Evolutionary conservation across 2,888 invertebrate species (phyloP).

Genomic region (Globia sparganii): DNA sequence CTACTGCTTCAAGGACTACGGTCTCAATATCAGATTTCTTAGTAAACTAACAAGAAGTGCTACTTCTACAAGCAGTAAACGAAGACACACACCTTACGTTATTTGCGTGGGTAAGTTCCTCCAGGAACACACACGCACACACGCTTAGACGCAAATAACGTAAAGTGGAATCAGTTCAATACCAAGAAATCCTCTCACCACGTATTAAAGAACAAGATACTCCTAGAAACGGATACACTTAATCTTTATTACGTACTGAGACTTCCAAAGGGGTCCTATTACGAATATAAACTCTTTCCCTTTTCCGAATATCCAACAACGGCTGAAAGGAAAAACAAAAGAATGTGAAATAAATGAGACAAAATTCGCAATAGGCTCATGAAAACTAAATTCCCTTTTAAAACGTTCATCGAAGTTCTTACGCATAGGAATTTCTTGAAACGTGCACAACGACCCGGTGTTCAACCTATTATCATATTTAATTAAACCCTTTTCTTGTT

Average conservation of each 20-base stretch:
- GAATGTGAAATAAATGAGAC: conserved; percentile 56
- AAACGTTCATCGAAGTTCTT: conserved; percentile 60
- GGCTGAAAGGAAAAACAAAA: conserved; percentile 50
- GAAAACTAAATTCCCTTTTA: conserved; percentile 51
- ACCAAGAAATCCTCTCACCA: conserved; percentile 1
- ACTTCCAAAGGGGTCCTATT: conserved; percentile 31
- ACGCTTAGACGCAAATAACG: too few species aligned
- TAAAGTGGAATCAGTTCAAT: neutral
- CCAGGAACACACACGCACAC: too few species aligned
- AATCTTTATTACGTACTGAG: conserved; percentile 49
- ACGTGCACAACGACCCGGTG: conserved; percentile 47
- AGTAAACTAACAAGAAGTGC: neutral
- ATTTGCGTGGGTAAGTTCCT: too few species aligned
- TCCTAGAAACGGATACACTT: conserved; percentile 35
- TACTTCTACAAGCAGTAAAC: conserved; percentile 8
- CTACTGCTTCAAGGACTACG: neutral
- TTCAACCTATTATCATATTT: conserved; percentile 61
- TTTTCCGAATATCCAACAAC: conserved; percentile 26
- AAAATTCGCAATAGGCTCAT: conserved; percentile 40
- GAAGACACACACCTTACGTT: too few species aligned
- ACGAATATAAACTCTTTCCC: conserved; percentile 36
- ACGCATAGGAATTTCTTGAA: conserved; percentile 52
- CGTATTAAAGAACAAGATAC: conserved; percentile 7
- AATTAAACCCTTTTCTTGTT: conserved; percentile 54
- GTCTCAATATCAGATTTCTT: conserved; percentile 2